These are phyloP conservation scores for Miichthys miiuy DNA, from an alignment of 2,797 vertebrate genomes.

Conservation along the genomic window DNA sequence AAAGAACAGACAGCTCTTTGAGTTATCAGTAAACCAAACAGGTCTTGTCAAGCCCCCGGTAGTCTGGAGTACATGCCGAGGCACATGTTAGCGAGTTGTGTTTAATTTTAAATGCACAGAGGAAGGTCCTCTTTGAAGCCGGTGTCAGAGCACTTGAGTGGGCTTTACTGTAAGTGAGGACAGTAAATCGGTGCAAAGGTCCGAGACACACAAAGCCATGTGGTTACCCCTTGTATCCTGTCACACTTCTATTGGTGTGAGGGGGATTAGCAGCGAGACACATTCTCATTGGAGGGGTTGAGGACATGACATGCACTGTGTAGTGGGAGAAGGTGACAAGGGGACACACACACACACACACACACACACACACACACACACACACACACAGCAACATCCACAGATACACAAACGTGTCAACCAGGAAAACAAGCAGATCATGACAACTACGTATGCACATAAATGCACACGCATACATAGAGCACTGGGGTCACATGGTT, in stretches of 20 bases:
- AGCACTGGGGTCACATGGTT: conserved; percentile 60
- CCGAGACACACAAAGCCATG: conserved; percentile 78
- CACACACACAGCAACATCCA: neutral
- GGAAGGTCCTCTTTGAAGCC: conserved; percentile 77
- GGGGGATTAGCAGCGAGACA: conserved; percentile 78
- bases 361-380: neutral
- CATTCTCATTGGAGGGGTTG: conserved; percentile 78
- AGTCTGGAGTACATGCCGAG: conserved; percentile 34
- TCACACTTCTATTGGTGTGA: conserved; percentile 77
- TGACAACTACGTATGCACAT: conserved; percentile 42
- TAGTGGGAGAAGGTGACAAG: conserved; percentile 55
- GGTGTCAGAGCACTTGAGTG: conserved; percentile 72
- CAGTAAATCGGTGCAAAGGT: conserved; percentile 84
- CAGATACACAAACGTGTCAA: conserved; percentile 37
- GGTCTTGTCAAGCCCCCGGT: conserved; percentile 1
- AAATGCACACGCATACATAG: conserved; percentile 30
- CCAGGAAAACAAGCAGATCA: conserved; percentile 44
- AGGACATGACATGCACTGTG: conserved; percentile 79
- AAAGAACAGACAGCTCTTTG: conserved; percentile 13
- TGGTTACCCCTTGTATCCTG: conserved; percentile 81
- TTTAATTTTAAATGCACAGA: conserved; percentile 76
- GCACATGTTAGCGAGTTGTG: conserved; percentile 58
- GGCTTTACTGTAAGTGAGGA: conserved; percentile 81
- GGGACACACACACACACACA: neutral
- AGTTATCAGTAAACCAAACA: conserved; percentile 51